Evolutionary conservation across 2,113 vertebrate genomes (phyloP), one percentile per base, ranked within the genome.

Genomic region (Trogon surrucura): DNA sequence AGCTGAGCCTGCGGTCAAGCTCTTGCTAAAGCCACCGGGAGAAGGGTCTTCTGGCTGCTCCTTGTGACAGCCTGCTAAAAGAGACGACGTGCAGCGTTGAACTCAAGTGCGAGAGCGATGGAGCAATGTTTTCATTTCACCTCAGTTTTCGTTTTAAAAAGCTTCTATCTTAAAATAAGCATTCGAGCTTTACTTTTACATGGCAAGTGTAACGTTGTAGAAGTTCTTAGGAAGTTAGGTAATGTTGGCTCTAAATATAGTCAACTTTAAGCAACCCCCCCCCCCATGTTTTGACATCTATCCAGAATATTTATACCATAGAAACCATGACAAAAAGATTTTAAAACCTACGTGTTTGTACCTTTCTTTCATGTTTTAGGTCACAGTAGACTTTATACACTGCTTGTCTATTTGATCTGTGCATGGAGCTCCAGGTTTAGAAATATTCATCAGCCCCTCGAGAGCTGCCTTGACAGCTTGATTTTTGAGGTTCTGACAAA

Each of bases 71-170:
- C 71, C 44, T 36, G 4, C 6, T 81, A 9, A 58, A 79, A 51
- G 5, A 41, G 5, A 18, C 71, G 1, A 3, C 3, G 1, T 27
- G 23, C n/a, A 11, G 11, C 20, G 2, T 25, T 36, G 45, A 77
- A 48, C 25, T 30, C 56, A 38, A 70, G 45, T 3, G 10, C 36
- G 6, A 4, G 18, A 75, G 44, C 27, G 16, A 9, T 67, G 57
- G 34, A 57, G 20, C 36, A 22, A 9, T 25, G 41, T 23, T 86
- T 78, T 50, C 17, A 16, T 89, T 92, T 27, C 13, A 45, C 13
- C 66, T 93, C 25, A 1, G 1, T 51, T 88, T 67, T n/a, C 62
- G 54, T 81, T 89, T 88, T 36, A 25, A 61, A 44, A 64, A 67
- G 20, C n/a, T 61, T 45, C 44, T 36, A 1, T 58, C 54, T 62